Percentiles rank a stretch among this genome's conserved stretches.
phyloP scores from a whole-genome alignment of 2,797 vertebrate species.

The Picus viridis region DNA sequence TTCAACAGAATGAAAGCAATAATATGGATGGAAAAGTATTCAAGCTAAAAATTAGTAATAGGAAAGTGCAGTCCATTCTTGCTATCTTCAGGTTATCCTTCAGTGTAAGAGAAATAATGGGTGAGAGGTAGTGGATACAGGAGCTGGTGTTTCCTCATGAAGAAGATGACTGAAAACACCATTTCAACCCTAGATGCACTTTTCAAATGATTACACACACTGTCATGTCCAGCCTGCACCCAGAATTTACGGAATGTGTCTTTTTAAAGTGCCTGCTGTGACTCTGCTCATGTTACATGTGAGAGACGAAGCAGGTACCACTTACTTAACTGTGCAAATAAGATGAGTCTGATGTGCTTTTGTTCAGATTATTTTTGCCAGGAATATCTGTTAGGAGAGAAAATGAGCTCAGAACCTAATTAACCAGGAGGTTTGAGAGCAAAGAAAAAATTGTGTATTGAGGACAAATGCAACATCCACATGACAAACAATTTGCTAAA shows the following conservation, averaged over 20 bases:
- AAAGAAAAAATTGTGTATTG: background rate
- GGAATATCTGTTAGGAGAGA: background rate
- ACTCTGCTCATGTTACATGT: background rate
- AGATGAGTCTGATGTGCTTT: background rate
- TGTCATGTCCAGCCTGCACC: background rate
- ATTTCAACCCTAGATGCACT: background rate
- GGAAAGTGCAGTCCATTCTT: background rate
- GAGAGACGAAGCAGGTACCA: background rate
- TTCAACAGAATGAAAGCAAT: background rate
- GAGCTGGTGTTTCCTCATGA: background rate
- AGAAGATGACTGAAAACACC: background rate
- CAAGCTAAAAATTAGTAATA: slow-evolving; percentile 7
- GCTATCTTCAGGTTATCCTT: background rate
- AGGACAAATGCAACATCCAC: background rate
- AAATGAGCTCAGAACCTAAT: background rate
- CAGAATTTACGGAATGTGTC: background rate
- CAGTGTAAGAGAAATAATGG: background rate
- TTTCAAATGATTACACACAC: background rate
- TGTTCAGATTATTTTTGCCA: background rate
- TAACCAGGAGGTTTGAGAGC: background rate
- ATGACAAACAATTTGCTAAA: background rate
- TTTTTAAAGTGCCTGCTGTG: background rate
- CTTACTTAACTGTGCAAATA: background rate
- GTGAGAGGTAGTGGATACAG: background rate
- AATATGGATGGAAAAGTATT: background rate